Base-by-base conservation (phyloP, 2,113 vertebrate genomes). In the Smithornis capensis region DNA sequence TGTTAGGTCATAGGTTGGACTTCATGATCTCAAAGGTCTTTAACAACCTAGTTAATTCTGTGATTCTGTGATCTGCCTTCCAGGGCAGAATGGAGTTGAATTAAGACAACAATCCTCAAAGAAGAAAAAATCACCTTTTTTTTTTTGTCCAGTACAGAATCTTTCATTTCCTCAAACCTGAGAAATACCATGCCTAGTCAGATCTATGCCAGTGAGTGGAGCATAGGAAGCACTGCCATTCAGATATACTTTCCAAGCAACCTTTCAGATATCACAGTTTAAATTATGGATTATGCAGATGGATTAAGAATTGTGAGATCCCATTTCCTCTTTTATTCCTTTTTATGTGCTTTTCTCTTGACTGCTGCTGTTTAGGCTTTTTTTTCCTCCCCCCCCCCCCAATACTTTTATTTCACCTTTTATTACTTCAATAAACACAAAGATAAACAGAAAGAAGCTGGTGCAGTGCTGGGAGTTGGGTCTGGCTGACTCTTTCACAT, bases 311-410 rank as follows among this genome's bases (percentile, higher is more conserved):
- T 37, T 60, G 45, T 10, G 19, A 87, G 24, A 49, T 57, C 49
- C 55, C 16, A 3, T 69, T 90, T 76, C 42, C 59, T 83, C 18
- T 69, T 90, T 90, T 42, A 65, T 65, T 83, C 25, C 50, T 29
- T 69, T 5, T 35, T 49, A 38, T 27, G 12, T 57, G 28, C 22
- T 77, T 75, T 87, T 65, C 2, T 5, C 38, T 81, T 86, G 33
- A 76, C 38, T 59, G 44, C 27, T 87, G 33, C 37, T 77, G 7
- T 57, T 73, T 33, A 85, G 12, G 10, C 40, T 21, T 40, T 10
- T 78, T 62, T 12, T 40, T 57, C 71, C 47, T 19, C 4, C 7
- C 8, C 9, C 16, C 2, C 3, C 2, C 1, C 1, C 1, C 6
- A n/a, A n/a, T 1, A 3, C 9, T 35, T 69, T 67, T 75, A 14